Evolutionary conservation across 1,140 invertebrate species (phyloP).

Genomic region (Pygmarrhopalites habei): DNA sequence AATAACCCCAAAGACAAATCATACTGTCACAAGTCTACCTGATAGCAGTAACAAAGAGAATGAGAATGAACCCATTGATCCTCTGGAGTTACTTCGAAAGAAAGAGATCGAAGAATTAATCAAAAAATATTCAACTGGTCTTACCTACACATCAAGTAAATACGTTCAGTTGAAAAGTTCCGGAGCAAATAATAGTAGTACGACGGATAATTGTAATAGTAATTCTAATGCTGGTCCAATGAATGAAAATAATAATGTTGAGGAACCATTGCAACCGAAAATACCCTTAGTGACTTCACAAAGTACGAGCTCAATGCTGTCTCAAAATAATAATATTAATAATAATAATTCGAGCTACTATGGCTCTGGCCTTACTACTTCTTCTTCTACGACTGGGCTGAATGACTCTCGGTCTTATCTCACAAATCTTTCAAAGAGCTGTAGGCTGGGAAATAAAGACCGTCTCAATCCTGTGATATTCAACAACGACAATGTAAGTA

Average conservation of each 20-base stretch:
- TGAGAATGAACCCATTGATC: constrained; percentile 11
- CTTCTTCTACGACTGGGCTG: background rate
- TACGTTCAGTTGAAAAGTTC: constrained; percentile 31
- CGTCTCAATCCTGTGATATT: constrained; percentile 26
- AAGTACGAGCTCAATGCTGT: background rate
- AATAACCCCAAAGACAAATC: background rate
- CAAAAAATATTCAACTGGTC: constrained; percentile 36
- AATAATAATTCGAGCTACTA: constrained; percentile 11
- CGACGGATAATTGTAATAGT: constrained; percentile 8
- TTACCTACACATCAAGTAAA: constrained; percentile 35
- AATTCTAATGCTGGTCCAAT: background rate
- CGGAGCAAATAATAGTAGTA: constrained; percentile 10
- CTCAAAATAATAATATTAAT: constrained; percentile 1
- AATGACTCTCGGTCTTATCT: background rate
- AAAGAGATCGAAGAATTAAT: constrained; percentile 40
- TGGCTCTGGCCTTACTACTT: background rate
- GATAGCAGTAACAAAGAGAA: constrained; percentile 7
- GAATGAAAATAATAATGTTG: background rate
- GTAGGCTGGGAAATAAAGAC: constrained; percentile 14
- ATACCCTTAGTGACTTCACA: background rate
- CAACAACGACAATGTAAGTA: constrained; percentile 29
- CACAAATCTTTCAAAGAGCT: constrained; percentile 12
- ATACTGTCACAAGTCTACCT: no score
- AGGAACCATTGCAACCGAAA: background rate
- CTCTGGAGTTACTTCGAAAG: constrained; percentile 32